Conservation (phyloP, 2,888 invertebrate genomes). For the Lasius platythorax region DNA sequence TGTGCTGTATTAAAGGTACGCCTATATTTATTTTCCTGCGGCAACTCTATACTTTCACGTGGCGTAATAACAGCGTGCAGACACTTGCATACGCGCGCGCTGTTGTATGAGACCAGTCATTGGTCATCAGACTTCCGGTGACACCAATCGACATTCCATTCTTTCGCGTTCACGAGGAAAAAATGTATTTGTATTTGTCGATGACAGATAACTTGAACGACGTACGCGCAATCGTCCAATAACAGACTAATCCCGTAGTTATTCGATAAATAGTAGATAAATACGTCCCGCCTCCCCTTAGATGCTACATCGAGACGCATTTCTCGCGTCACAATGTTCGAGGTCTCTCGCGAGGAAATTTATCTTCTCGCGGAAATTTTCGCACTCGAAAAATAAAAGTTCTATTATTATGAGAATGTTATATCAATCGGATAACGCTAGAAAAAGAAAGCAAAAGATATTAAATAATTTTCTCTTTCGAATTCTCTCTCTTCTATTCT, state of each 20-base stretch:
- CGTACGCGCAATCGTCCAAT: constrained; percentile 76
- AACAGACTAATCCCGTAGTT: constrained; percentile 78
- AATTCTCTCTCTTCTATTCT: not conserved
- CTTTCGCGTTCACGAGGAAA: constrained; percentile 70
- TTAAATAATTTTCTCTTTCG: not conserved
- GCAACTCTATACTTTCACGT: constrained; percentile 60
- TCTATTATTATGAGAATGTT: not conserved
- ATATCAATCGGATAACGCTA: constrained; percentile 29
- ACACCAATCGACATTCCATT: constrained; percentile 74
- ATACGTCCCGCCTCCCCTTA: constrained; percentile 37
- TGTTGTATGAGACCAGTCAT: constrained; percentile 63
- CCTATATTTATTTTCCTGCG: constrained; percentile 55
- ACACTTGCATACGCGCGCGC: constrained; percentile 38
- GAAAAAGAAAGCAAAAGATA: not conserved
- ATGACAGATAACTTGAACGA: constrained; percentile 69
- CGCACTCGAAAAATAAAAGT: not conserved
- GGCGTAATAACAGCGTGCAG: constrained; percentile 44
- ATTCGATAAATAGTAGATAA: constrained; percentile 75
- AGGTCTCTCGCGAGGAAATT: not conserved
- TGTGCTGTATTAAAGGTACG: constrained; percentile 20
- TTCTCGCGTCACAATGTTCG: constrained; percentile 42
- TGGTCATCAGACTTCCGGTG: constrained; percentile 72
- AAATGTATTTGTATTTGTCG: constrained; percentile 74
- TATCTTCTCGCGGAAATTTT: not conserved
- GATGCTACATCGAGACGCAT: constrained; percentile 58